phyloP scores from a whole-genome alignment of 2,113 vertebrate species.

The Nycticorax nycticorax region DNA sequence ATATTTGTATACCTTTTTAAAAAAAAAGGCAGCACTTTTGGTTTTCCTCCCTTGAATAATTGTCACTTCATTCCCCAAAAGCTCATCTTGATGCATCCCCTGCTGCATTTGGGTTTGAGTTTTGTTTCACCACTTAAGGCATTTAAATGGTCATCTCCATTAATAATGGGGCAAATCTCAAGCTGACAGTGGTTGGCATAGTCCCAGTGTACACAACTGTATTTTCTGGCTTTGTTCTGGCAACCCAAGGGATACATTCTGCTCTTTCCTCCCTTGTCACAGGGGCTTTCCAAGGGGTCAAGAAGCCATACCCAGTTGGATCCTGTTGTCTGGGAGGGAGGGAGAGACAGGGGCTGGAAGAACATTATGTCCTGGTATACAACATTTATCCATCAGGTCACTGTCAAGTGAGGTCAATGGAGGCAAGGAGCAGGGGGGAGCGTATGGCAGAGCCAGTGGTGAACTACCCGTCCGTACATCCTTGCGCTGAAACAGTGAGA shows the following conservation, averaged over 20 bases:
- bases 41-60: background rate
- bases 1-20: background rate
- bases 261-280: background rate
- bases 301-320: background rate
- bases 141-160: background rate
- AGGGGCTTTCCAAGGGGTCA: background rate
- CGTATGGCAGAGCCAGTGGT: accelerated
- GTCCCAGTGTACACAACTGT: background rate
- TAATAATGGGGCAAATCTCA: background rate
- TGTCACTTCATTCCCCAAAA: background rate
- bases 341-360: background rate
- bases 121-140: background rate
- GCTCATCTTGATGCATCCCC: background rate
- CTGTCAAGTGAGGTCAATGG: background rate
- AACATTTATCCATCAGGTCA: accelerated
- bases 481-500: background rate
- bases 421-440: background rate
- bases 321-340: background rate
- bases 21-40: accelerated
- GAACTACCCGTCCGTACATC: background rate
- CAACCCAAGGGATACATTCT: background rate
- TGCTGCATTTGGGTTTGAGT: background rate
- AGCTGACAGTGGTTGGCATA: background rate
- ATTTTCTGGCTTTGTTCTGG: background rate
- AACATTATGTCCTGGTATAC: background rate